A percentile compares a stretch with the other conserved stretches of the same genome.
Conservation (phyloP, 2,888 invertebrate genomes). For the Ennomos quercinarius region DNA sequence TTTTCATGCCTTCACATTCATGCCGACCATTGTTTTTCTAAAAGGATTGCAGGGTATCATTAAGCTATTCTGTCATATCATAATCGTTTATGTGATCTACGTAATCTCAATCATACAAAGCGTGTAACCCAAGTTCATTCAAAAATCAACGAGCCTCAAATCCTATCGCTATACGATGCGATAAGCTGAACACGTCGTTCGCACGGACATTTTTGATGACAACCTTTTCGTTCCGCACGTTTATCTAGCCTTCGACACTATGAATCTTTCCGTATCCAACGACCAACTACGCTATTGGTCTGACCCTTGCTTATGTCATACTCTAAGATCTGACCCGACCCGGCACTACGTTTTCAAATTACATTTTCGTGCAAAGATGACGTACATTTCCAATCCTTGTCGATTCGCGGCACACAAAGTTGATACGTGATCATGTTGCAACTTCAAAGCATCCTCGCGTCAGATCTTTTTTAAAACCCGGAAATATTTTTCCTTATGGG, state of each 20-base stretch:
- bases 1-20: no score
- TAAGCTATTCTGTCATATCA: no score
- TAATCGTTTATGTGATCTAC: no score
- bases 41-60: no score
- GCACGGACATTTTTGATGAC: not conserved
- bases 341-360: constrained; percentile 9
- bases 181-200: constrained; percentile 1
- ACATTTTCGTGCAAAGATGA: constrained; percentile 20
- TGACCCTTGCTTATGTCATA: no score
- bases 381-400: constrained; percentile 25
- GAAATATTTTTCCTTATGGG: constrained; percentile 46
- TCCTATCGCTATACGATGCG: not conserved
- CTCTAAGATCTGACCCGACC: no score
- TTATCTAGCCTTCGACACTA: constrained; percentile 6
- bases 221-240: constrained; percentile 6
- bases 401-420: constrained; percentile 30
- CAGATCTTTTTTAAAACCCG: constrained; percentile 44
- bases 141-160: constrained; percentile 4
- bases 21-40: no score
- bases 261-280: constrained; percentile 4
- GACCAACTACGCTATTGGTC: not conserved
- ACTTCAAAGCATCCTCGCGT: constrained; percentile 28
- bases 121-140: not conserved
- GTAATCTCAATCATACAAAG: no score
- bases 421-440: constrained; percentile 31